Base-by-base conservation (phyloP, 2,797 vertebrate species). In the Botia kubotai region DNA sequence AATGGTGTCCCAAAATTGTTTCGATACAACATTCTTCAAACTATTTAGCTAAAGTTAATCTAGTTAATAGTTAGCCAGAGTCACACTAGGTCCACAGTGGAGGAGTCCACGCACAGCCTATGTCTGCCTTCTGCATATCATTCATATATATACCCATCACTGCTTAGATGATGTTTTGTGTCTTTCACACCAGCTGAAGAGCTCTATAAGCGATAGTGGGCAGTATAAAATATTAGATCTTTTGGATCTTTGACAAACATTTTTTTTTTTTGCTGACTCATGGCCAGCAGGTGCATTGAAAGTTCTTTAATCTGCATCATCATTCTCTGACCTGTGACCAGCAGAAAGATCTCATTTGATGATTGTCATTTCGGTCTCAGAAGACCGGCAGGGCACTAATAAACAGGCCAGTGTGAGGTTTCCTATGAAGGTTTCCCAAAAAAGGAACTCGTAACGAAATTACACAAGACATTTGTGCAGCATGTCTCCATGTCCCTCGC, bases 251-350 rank as follows among this genome's bases (percentile, higher is more conserved):
- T 62, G 67, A 74, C 58, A 53, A 75, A 57, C 4, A 0, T 39
- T 7, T 39, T 36, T 8, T 2, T 19, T 75, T 53, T 79, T 53
- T 73, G 26, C 21, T 58, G 77, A 77, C 33, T 23, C 12, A 13
- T 14, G n/a, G 74, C 74, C 77, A 84, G 39, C 69, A 7, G 21
- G 52, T 76, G 77, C 75, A 79, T 87, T 86, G 74, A 13, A 60
- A 76, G 36, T 43, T 43, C 39, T 43, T 8, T 43, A 43, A 36
- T 1, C 39, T 39, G 39, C 8, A 7, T 39, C 39, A 39, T 7
- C 39, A 39, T 39, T 39, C 8, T 4, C 39, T 39, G 39, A 39
- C 3, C 39, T 39, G 2, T 2, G 2, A 16, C n/a, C n/a, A n/a
- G 48, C 19, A 1, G 57, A 36, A 17, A 66, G 16, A 73, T n/a